Percentiles rank a stretch among this genome's conserved stretches.
phyloP scores from a whole-genome alignment of 2,113 vertebrate species.

The Xiphophorus couchianus region DNA sequence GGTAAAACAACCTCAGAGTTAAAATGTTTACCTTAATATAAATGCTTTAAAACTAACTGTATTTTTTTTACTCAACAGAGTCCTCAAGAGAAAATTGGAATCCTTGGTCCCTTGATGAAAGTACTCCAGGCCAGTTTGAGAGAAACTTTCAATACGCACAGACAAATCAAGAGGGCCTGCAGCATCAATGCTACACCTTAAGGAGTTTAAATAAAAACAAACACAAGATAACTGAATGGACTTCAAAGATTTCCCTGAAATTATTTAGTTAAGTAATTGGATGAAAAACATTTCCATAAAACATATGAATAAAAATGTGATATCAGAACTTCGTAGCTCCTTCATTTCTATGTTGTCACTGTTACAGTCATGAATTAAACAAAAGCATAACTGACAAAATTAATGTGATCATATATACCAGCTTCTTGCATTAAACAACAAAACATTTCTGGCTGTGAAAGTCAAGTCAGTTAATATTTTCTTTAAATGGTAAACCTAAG shows the following conservation, averaged over 20 bases:
- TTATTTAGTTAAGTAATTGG: not conserved
- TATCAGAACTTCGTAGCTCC: not conserved
- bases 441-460: not conserved
- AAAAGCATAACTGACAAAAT: not conserved
- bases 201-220: slow-evolving; percentile 10
- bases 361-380: not conserved
- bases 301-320: not conserved
- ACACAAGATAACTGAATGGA: no score
- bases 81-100: slow-evolving; percentile 61
- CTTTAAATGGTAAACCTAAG: not conserved
- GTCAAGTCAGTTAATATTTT: slow-evolving; percentile 3
- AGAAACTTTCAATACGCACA: slow-evolving; percentile 50
- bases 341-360: not conserved
- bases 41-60: not conserved
- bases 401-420: not conserved
- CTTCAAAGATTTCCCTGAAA: not conserved
- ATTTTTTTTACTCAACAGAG: slow-evolving; percentile 50
- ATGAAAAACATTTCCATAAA: not conserved
- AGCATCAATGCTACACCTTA: slow-evolving; percentile 39
- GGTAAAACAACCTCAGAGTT: slow-evolving; percentile 51
- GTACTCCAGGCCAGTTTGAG: slow-evolving; percentile 66
- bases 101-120: slow-evolving; percentile 52
- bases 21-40: not conserved
- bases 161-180: slow-evolving; percentile 35
- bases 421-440: not conserved